Conservation (phyloP, 53 echinoderm and acorn worm species). For the Echinometra lucunter region DNA sequence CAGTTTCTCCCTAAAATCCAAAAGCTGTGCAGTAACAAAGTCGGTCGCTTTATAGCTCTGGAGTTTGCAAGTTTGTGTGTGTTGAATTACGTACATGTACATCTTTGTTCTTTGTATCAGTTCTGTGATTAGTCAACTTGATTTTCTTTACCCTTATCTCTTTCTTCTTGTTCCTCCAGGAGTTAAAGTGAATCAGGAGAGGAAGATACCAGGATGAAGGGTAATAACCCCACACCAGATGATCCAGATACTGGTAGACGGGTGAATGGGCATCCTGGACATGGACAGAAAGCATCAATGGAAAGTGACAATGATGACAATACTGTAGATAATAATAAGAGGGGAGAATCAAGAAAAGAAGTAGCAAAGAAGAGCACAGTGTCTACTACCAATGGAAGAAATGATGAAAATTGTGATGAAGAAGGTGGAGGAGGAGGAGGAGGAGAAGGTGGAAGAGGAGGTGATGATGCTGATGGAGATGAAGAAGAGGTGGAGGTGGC, state of each 20-base stretch:
- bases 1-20: not conserved
- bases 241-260: not conserved
- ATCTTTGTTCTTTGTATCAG: not conserved
- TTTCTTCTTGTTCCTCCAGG: not conserved
- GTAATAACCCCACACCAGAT: not conserved
- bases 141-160: not conserved
- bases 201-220: not conserved
- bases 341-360: not conserved
- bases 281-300: not conserved
- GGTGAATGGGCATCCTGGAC: not conserved
- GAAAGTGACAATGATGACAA: not conserved
- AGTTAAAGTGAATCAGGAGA: not conserved
- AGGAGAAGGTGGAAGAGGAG: not conserved
- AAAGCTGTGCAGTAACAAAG: not conserved
- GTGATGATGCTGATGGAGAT: not conserved
- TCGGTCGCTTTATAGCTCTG: not conserved
- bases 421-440: slow-evolving; percentile 1
- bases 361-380: too few relatives aligned
- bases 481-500: not conserved
- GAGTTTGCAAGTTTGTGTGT: too few relatives aligned
- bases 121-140: not conserved
- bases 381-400: not conserved
- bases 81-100: too few relatives aligned
- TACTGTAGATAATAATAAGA: not conserved
- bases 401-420: not conserved